Evolutionary conservation across 1,140 invertebrate species (phyloP).

Genomic region (Leguminivora glycinivorella): DNA sequence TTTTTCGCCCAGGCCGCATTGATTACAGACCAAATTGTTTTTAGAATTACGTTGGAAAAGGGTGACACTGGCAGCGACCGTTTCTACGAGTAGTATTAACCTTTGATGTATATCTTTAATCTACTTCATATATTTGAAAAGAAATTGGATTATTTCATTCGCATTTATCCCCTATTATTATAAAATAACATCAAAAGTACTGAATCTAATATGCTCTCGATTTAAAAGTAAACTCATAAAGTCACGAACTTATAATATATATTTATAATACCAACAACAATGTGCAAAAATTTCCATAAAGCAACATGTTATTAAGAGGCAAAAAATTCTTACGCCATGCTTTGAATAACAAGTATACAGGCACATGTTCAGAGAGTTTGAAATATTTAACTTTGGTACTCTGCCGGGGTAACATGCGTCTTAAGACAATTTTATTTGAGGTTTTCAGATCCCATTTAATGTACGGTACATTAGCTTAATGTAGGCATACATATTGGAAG

Average conservation of each 20-base stretch:
- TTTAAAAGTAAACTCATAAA: too few relatives aligned
- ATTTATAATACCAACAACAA: too few relatives aligned
- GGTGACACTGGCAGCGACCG: not conserved
- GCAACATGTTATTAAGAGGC: too few relatives aligned
- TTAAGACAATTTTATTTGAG: not conserved
- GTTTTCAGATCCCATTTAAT: not conserved
- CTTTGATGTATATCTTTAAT: not conserved
- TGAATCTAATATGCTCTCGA: too few relatives aligned
- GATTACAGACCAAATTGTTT: constrained; percentile 7
- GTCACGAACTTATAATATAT: too few relatives aligned
- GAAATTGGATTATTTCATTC: not conserved
- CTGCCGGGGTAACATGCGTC: not conserved
- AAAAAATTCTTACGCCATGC: not conserved
- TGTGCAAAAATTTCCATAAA: too few relatives aligned
- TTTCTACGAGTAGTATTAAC: not conserved
- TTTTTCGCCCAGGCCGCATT: not conserved
- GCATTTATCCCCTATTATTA: not conserved
- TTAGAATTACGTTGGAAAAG: not conserved
- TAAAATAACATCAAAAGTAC: too few relatives aligned
- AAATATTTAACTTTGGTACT: not conserved
- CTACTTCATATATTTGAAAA: not conserved
- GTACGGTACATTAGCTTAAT: not conserved
- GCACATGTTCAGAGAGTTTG: not conserved
- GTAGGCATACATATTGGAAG: not conserved
- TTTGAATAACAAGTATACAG: not conserved